A percentile compares a stretch with the other conserved stretches of the same genome.
Evolutionary conservation across 2,797 vertebrate species (phyloP).

Genomic region (Hydrophis major): DNA sequence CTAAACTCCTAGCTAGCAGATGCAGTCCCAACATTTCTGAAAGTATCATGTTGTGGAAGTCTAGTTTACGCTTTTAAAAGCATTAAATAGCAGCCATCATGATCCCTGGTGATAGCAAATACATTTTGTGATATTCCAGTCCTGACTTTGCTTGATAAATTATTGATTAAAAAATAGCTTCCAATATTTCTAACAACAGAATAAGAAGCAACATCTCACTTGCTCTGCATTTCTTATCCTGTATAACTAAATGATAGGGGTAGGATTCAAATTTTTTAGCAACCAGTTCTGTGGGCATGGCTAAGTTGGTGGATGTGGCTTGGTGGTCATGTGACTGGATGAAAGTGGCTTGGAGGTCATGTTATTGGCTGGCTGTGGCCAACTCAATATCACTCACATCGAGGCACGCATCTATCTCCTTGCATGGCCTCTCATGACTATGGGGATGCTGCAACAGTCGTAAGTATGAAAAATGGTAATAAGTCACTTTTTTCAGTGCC

Average conservation of each 20-base stretch:
- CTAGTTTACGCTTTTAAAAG: neutral
- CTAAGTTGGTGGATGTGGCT: too few species aligned
- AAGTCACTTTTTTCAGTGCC: too few species aligned
- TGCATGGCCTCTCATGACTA: too few species aligned
- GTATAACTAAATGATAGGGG: neutral
- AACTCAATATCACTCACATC: too few species aligned
- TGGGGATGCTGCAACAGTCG: too few species aligned
- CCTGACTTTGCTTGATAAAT: neutral
- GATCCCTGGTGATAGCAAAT: neutral
- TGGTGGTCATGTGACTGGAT: too few species aligned
- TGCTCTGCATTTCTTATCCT: slow-evolving; percentile 18
- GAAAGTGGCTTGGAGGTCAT: too few species aligned
- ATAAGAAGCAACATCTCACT: slow-evolving; percentile 14
- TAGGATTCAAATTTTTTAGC: too few species aligned
- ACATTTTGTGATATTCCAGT: neutral
- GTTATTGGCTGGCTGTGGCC: too few species aligned
- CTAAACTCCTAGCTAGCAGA: neutral
- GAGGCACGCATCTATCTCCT: too few species aligned
- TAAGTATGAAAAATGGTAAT: too few species aligned
- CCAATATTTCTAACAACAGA: slow-evolving; percentile 12
- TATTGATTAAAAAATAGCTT: neutral
- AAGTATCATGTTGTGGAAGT: neutral
- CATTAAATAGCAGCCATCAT: neutral
- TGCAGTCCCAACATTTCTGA: neutral
- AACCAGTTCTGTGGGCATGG: too few species aligned